Evolutionary conservation across 2,888 invertebrate species (phyloP), one percentile per base, ranked within the genome.

Genomic region (Elegia similella): DNA sequence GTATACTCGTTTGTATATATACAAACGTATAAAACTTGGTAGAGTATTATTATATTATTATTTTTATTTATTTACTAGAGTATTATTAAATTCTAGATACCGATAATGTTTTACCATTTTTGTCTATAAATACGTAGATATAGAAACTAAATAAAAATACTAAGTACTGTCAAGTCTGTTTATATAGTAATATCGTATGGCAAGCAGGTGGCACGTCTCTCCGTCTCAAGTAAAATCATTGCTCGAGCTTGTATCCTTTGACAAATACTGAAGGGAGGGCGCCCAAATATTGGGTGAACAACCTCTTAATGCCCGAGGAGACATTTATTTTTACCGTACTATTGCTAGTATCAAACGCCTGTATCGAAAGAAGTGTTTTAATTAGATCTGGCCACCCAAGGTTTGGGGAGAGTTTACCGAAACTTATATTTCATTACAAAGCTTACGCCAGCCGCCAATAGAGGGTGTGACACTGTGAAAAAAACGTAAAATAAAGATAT

Each of bases 221-320:
- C 69, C 60, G 61, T 69, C 67, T 69, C 71, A 72, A 63, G 71
- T 70, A 72, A 74, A 72, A 73, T 72, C 72, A 74, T 71, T 69
- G 42, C 67, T 69, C 74, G 70, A 77, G 73, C 77, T 76, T 72
- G 78, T 79, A 78, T 84, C 82, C 86, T 82, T 86, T 85, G 80
- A 88, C 82, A 87, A 86, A 87, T 85, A 80, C 76, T 75, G 68
- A 70, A 80, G 80, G 80, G 78, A 79, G 69, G 68, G 82, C 83
- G 86, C 87, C 88, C 88, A 90, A 90, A 84, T 84, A 82, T 73
- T 86, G 84, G 89, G 90, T 90, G 88, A 90, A 90, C 83, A 88
- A 90, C 90, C 90, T 90, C 81, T 84, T 86, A 87, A 89, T 89
- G 87, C 85, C 80, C 74, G 76, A 78, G 84, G 88, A 84, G 90